Evolutionary conservation across 1,140 invertebrate genomes (phyloP).

Genomic region (Brachionus sp.): DNA sequence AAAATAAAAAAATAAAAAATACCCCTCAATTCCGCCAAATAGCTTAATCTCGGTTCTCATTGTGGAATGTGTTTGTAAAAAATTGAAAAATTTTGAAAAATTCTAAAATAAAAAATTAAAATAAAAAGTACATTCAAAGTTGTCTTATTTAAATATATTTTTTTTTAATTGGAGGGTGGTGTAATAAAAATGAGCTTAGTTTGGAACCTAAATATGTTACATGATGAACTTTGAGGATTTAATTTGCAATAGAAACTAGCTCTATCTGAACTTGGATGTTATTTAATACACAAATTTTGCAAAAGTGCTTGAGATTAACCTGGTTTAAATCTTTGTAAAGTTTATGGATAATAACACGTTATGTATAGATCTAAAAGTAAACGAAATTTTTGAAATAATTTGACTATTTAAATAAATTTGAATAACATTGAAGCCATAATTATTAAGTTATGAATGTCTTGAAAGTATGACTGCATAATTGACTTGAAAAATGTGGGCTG

Average conservation of each 20-base stretch:
- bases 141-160: not conserved
- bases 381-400: slow-evolving; percentile 1
- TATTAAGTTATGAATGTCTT: not conserved
- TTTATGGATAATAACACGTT: not conserved
- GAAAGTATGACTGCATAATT: slow-evolving; percentile 6
- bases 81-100: not conserved
- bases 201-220: not conserved
- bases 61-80: not conserved
- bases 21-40: slow-evolving; percentile 39
- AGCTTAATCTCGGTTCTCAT: not conserved
- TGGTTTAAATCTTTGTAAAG: not conserved
- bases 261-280: not conserved
- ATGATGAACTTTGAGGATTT: not conserved
- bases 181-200: not conserved
- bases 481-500: not conserved
- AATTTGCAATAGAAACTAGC: not conserved
- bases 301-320: not conserved
- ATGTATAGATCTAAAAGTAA: not conserved
- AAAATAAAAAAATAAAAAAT: too few species aligned
- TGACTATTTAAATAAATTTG: slow-evolving; percentile 7
- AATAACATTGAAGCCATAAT: not conserved
- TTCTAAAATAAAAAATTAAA: not conserved
- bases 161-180: slow-evolving; percentile 6
- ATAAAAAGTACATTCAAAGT: not conserved
- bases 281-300: not conserved